Conservation (phyloP, 2,888 invertebrate genomes). For the Blastobasis adustella region DNA sequence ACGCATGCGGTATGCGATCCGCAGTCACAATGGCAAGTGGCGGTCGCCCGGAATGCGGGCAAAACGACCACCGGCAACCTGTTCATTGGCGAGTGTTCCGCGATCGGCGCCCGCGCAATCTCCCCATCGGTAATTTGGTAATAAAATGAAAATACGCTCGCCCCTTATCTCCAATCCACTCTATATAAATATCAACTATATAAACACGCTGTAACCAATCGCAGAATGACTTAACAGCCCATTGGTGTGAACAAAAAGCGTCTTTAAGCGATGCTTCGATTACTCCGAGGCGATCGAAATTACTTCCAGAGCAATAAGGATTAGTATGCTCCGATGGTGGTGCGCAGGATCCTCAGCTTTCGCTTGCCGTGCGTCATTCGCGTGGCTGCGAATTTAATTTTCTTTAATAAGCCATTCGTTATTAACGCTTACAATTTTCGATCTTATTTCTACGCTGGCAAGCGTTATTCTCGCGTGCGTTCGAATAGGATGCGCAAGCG, state of each 20-base stretch:
- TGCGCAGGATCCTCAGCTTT: constrained; percentile 35
- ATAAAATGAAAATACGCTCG: constrained; percentile 74
- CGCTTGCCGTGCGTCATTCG: constrained; percentile 59
- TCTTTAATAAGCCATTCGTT: constrained; percentile 60
- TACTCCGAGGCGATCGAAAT: constrained; percentile 18
- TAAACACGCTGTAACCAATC: constrained; percentile 47
- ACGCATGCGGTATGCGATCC: no score
- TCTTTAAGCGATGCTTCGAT: constrained; percentile 18
- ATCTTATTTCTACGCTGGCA: neutral
- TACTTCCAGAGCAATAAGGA: constrained; percentile 33
- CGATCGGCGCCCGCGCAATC: constrained; percentile 59
- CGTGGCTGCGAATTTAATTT: constrained; percentile 71
- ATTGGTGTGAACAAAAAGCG: constrained; percentile 24
- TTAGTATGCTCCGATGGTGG: constrained; percentile 32
- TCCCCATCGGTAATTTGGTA: constrained; percentile 74
- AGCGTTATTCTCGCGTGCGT: neutral
- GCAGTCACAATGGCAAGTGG: neutral
- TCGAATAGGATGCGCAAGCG: constrained; percentile 8
- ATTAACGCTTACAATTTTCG: neutral
- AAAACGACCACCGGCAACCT: neutral
- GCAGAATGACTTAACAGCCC: constrained; percentile 17
- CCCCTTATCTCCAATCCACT: constrained; percentile 67
- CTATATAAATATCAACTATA: constrained; percentile 66
- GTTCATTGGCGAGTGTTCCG: constrained; percentile 56
- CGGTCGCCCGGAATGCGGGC: no score